A percentile compares a stretch with the other conserved stretches of the same genome.
Evolutionary conservation across 2,113 vertebrate genomes (phyloP).

Genomic region (Cheirogaleus medius): DNA sequence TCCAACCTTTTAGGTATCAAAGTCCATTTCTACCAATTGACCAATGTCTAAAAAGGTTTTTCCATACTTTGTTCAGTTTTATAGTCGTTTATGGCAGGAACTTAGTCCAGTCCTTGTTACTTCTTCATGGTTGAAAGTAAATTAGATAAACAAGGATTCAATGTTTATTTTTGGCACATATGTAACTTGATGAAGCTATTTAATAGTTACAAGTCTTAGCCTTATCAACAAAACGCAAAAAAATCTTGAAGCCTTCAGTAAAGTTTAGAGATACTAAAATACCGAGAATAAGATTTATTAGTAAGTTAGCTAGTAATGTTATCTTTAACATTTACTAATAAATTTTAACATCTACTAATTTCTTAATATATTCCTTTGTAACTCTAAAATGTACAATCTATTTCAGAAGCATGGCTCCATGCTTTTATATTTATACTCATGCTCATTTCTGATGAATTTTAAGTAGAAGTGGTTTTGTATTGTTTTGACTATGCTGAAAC

Average conservation of each 20-base stretch:
- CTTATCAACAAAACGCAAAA: neutral
- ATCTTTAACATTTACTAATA: neutral
- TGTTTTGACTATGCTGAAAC: neutral
- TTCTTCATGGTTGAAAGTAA: neutral
- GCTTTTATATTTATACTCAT: neutral
- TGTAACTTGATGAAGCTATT: neutral
- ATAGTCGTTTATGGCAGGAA: neutral
- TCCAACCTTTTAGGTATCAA: neutral
- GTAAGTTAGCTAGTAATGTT: neutral
- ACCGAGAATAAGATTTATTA: neutral
- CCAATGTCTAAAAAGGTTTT: neutral
- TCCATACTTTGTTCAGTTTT: neutral
- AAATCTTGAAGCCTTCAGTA: neutral
- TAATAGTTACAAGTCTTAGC: neutral
- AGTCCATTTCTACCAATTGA: neutral
- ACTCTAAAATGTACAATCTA: neutral
- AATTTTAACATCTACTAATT: neutral
- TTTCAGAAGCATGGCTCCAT: neutral
- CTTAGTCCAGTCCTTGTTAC: neutral
- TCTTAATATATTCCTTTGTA: neutral
- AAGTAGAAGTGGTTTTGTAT: neutral
- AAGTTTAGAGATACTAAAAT: slow-evolving; percentile 1
- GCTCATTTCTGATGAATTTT: neutral
- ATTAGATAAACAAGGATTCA: neutral
- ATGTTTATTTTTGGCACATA: neutral